These are phyloP conservation scores for Siniperca knerii DNA, from an alignment of 2,113 vertebrate species.

Conservation along the genomic window DNA sequence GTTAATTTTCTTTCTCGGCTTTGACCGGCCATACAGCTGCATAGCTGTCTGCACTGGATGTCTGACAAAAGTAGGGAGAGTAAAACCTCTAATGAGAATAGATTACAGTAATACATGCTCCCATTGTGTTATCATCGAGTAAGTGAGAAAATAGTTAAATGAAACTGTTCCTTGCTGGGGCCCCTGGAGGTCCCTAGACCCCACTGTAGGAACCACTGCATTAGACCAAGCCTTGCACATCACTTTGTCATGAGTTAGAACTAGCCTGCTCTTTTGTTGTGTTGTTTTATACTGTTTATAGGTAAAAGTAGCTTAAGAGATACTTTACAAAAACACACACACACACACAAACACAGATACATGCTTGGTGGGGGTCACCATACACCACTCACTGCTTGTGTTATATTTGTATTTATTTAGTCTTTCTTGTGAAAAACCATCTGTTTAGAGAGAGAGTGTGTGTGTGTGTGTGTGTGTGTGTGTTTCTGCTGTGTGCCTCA, in stretches of 20 bases:
- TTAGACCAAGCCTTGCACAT: constrained; percentile 6
- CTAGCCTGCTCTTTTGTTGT: background rate
- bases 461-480: constrained; percentile 22
- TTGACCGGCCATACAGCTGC: constrained; percentile 53
- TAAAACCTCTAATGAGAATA: constrained; percentile 61
- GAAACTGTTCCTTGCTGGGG: constrained; percentile 45
- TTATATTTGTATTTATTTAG: constrained; percentile 35
- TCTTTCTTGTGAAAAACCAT: constrained; percentile 47
- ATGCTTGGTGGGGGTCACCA: background rate
- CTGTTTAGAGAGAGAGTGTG: constrained; percentile 40
- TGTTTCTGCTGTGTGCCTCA: constrained; percentile 54
- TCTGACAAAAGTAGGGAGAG: constrained; percentile 54
- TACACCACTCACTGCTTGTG: constrained; percentile 7
- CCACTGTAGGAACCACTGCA: constrained; percentile 27
- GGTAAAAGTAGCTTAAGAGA: background rate
- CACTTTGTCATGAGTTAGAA: constrained; percentile 25
- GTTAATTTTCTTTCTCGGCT: constrained; percentile 8
- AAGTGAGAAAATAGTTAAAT: constrained; percentile 54
- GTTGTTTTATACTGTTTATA: background rate
- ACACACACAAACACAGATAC: background rate
- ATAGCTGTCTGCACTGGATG: constrained; percentile 41
- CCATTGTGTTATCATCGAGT: constrained; percentile 47
- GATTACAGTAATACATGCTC: constrained; percentile 55
- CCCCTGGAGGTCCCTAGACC: constrained; percentile 32
- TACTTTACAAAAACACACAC: background rate